phyloP scores from a whole-genome alignment of 1,140 invertebrate species.

The Euura saliciscinereae region DNA sequence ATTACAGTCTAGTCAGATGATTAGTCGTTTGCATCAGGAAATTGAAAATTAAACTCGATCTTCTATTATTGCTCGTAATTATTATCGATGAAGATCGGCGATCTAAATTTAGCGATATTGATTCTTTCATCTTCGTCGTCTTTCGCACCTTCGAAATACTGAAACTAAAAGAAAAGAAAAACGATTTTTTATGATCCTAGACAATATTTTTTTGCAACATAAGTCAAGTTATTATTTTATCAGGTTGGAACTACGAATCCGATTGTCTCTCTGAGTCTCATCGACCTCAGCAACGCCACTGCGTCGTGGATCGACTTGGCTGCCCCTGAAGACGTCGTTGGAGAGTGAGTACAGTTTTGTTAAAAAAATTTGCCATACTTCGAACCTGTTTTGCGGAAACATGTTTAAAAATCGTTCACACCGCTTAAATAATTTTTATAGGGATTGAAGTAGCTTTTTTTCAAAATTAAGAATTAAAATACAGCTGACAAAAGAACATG shows the following conservation, averaged over 20 bases:
- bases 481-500: too few relatives aligned
- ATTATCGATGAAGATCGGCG: too few relatives aligned
- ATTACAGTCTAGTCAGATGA: slow-evolving; percentile 8
- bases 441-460: too few relatives aligned
- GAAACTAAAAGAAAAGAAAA: slow-evolving; percentile 57
- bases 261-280: slow-evolving; percentile 51
- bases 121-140: slow-evolving; percentile 27
- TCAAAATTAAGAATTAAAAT: too few relatives aligned
- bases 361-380: too few relatives aligned
- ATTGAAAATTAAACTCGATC: slow-evolving; percentile 29
- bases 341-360: slow-evolving; percentile 35
- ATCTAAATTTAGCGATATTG: too few relatives aligned
- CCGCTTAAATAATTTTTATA: too few relatives aligned
- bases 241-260: slow-evolving; percentile 63
- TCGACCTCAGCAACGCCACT: slow-evolving; percentile 50
- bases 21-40: slow-evolving; percentile 48
- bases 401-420: too few relatives aligned
- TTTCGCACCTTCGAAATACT: slow-evolving; percentile 51
- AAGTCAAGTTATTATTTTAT: slow-evolving; percentile 23
- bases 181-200: slow-evolving; percentile 39
- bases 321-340: slow-evolving; percentile 38
- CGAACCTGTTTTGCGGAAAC: too few relatives aligned
- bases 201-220: too few relatives aligned
- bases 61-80: slow-evolving; percentile 37
- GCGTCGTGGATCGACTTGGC: slow-evolving; percentile 32